Evolutionary conservation across 2,113 vertebrate species (phyloP).

Genomic region (Phyllopteryx taeniolatus): DNA sequence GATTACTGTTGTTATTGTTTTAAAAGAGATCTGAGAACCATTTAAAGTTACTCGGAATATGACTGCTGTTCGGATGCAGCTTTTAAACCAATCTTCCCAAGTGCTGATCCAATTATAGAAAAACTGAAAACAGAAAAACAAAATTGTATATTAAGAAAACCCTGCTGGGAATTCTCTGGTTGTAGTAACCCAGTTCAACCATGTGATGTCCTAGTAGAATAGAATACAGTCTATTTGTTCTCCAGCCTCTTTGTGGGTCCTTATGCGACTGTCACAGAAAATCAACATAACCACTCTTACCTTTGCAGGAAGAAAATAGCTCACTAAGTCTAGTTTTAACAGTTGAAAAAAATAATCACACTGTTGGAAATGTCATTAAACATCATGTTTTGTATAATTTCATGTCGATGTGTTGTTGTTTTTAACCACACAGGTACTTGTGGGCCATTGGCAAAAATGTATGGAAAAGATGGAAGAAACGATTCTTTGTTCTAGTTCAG

Average conservation of each 20-base stretch:
- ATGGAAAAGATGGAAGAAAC: slow-evolving; percentile 99
- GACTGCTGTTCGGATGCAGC: background rate
- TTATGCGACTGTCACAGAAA: background rate
- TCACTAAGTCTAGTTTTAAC: background rate
- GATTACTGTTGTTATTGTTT: background rate
- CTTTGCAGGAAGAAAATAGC: background rate
- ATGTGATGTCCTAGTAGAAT: slow-evolving; percentile 48
- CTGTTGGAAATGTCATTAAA: background rate
- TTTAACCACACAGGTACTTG: slow-evolving; percentile 80
- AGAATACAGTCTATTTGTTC: background rate
- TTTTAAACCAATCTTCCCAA: background rate
- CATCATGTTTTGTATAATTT: background rate
- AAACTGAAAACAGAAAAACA: background rate
- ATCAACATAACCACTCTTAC: background rate
- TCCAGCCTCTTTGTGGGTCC: background rate
- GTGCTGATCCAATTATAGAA: background rate
- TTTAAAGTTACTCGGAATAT: background rate
- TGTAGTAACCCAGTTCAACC: slow-evolving; percentile 41
- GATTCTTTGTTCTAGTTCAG: slow-evolving; percentile 98
- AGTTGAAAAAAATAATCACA: background rate
- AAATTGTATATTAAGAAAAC: background rate
- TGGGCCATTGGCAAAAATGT: slow-evolving; percentile 98
- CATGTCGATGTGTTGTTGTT: background rate
- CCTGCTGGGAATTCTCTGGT: background rate
- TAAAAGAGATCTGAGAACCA: background rate